Base-by-base conservation (phyloP, 2,888 invertebrate genomes). In the Parasteatoda lunata region DNA sequence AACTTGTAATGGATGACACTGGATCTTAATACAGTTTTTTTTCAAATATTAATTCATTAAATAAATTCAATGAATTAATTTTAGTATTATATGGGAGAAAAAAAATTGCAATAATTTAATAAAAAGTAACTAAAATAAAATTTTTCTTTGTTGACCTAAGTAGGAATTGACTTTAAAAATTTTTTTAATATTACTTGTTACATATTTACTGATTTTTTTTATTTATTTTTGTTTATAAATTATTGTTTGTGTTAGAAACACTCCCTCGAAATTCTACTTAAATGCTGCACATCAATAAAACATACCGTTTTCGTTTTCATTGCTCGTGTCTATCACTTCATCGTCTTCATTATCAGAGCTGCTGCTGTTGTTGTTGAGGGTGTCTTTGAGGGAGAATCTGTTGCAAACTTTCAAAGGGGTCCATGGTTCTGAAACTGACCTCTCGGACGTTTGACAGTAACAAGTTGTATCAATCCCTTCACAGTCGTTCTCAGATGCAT, bases 391-490 rank as follows among this genome's bases (percentile, higher is more conserved):
- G 11, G 54, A 47, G 13, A 9, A 54, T n/a, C 30, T 45, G 4
- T 49, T 66, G 13, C 78, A 83, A n/a, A 48, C 4, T 81, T 69
- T 76, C 9, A 84, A 15, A 4, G 73, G n/a, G 5, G 52, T 47
- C 88, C 88, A 88, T 45, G 84, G 80, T 7, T 70, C 45, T 48
- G 80, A 80, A 66, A 47, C 59, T 3, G 65, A 77, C 47, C 71
- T 69, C 52, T 80, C 78, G 54, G 83, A 79, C 4, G 81, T 84
- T 47, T 88, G 88, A 45, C 88, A 88, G 30, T 81, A 47, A 49
- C 77, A 84, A n/a, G 69, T 73, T 48, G 88, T 78, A 68, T 88
- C 88, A 47, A 88, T 81, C 64, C 84, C 88, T 64, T 88, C 75
- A 45, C 66, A 71, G 70, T 88, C 88, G 7, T n/a, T 30, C 13